phyloP scores from a whole-genome alignment of 2,113 vertebrate species.

The Lethenteron reissneri region DNA sequence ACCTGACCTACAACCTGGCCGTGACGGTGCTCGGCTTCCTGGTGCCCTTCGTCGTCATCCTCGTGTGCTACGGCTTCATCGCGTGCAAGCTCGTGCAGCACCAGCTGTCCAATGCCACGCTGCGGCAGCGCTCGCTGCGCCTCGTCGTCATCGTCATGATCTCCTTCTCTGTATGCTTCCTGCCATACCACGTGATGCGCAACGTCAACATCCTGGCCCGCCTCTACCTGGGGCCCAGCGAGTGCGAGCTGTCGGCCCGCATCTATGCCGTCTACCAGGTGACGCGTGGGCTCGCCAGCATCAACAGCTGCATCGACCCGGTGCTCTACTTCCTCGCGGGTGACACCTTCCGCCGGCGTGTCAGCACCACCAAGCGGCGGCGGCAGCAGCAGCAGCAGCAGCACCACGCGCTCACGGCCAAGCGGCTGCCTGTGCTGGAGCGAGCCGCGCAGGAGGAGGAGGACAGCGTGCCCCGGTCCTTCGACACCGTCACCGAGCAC shows the following conservation, averaged over 20 bases:
- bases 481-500: too few relatives aligned
- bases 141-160: slow-evolving; percentile 49
- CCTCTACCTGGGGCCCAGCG: slow-evolving; percentile 26
- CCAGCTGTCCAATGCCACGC: slow-evolving; percentile 18
- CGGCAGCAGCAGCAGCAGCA: too few relatives aligned
- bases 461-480: too few relatives aligned
- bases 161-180: slow-evolving; percentile 57
- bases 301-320: slow-evolving; percentile 79
- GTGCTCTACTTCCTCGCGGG: slow-evolving; percentile 63
- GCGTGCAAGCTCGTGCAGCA: slow-evolving; percentile 34
- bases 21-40: slow-evolving; percentile 59
- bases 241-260: slow-evolving; percentile 42
- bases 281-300: slow-evolving; percentile 57
- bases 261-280: slow-evolving; percentile 72
- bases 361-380: too few relatives aligned
- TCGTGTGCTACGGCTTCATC: slow-evolving; percentile 60
- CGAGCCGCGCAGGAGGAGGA: too few relatives aligned
- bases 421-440: too few relatives aligned
- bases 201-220: slow-evolving; percentile 56
- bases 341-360: slow-evolving; percentile 32
- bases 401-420: too few relatives aligned
- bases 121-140: slow-evolving; percentile 32
- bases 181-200: slow-evolving; percentile 73
- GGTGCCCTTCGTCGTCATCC: slow-evolving; percentile 46
- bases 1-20: slow-evolving; percentile 47